A percentile compares a stretch with the other conserved stretches of the same genome.
Evolutionary conservation across 2,113 vertebrate species (phyloP).

Genomic region (Pholis gunnellus): DNA sequence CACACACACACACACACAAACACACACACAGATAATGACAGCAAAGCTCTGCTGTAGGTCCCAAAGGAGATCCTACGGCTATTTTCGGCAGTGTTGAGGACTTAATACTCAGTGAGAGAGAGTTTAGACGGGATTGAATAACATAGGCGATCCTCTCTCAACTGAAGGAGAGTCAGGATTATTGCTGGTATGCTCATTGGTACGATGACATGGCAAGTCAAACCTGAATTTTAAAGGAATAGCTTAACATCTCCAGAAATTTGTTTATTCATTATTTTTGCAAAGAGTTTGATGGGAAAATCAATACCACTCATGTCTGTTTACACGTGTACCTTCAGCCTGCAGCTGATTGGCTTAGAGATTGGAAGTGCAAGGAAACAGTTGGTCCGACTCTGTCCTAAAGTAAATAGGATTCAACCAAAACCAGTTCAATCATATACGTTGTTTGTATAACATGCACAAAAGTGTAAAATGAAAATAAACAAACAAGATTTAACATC

Average conservation of each 20-base stretch:
- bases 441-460: background rate
- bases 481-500: background rate
- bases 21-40: conserved; percentile 35
- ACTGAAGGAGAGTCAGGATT: conserved; percentile 15
- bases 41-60: conserved; percentile 56
- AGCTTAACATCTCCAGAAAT: background rate
- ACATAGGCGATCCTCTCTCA: conserved; percentile 32
- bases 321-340: background rate
- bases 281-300: background rate
- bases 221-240: background rate
- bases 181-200: conserved; percentile 15
- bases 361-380: background rate
- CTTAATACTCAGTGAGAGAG: conserved; percentile 55
- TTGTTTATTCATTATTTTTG: background rate
- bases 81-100: conserved; percentile 61
- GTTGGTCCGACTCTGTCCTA: background rate
- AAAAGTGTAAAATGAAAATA: background rate
- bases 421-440: background rate
- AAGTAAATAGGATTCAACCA: background rate
- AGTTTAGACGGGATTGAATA: conserved; percentile 59
- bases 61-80: conserved; percentile 59
- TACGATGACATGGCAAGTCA: conserved; percentile 4
- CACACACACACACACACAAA: conserved; percentile 17
- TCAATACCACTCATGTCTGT: background rate
- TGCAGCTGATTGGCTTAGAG: background rate